A percentile compares a stretch with the other conserved stretches of the same genome.
phyloP scores from a whole-genome alignment of 2,113 vertebrate genomes.

The Notothenia coriiceps region DNA sequence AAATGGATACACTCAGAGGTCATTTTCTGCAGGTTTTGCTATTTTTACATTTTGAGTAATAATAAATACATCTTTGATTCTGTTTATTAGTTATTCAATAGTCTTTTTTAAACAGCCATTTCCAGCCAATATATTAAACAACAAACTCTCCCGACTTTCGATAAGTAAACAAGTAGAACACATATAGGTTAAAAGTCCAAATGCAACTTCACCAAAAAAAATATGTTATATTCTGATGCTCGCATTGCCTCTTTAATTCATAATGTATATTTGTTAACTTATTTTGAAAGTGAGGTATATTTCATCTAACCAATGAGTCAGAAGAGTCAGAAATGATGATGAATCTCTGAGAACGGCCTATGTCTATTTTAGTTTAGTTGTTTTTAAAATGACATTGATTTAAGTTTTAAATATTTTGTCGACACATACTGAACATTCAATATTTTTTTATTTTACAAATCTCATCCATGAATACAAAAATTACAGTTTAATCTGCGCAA shows the following conservation, averaged over 20 bases:
- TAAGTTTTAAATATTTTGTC: not conserved
- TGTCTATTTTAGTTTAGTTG: not conserved
- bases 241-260: not conserved
- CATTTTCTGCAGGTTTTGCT: not conserved
- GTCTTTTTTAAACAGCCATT: not conserved
- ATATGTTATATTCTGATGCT: too few relatives aligned
- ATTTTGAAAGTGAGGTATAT: conserved; percentile 35
- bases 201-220: too few relatives aligned
- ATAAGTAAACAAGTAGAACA: not conserved
- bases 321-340: conserved; percentile 27
- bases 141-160: not conserved
- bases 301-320: conserved; percentile 52
- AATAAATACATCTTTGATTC: not conserved
- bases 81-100: not conserved
- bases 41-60: conserved; percentile 21
- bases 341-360: not conserved
- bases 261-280: conserved; percentile 22
- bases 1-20: conserved; percentile 19
- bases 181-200: too few relatives aligned
- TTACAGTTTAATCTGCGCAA: not conserved
- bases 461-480: not conserved
- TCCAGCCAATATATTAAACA: not conserved
- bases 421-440: not conserved
- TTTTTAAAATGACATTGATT: not conserved
- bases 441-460: not conserved